Evolutionary conservation across 2,797 vertebrate genomes (phyloP).

Genomic region (Acrossocheilus fasciatus): DNA sequence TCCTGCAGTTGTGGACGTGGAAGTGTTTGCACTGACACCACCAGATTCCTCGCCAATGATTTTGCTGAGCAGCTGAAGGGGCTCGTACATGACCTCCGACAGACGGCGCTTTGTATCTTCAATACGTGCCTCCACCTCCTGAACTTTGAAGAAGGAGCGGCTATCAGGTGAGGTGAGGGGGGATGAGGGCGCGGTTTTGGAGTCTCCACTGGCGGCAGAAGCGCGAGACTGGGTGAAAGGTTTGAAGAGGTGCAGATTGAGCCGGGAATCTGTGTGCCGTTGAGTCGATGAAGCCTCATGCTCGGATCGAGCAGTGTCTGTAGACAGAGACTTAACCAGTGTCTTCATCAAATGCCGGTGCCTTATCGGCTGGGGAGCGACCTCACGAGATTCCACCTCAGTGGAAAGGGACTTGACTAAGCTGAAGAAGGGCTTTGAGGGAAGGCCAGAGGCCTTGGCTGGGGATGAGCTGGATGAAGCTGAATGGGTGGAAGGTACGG

Average conservation of each 20-base stretch:
- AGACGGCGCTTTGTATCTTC: slow-evolving; percentile 97
- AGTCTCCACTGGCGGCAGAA: slow-evolving; percentile 79
- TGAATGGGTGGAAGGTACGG: slow-evolving; percentile 46
- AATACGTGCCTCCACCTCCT: slow-evolving; percentile 95
- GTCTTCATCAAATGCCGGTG: slow-evolving; percentile 93
- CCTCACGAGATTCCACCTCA: slow-evolving; percentile 88
- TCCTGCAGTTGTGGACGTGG: slow-evolving; percentile 36
- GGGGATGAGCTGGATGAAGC: slow-evolving; percentile 76
- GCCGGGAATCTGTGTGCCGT: slow-evolving; percentile 87
- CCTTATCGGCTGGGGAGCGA: slow-evolving; percentile 74
- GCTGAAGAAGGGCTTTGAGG: slow-evolving; percentile 88
- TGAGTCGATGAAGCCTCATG: slow-evolving; percentile 79
- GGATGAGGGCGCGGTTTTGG: slow-evolving; percentile 94
- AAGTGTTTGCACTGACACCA: slow-evolving; percentile 61
- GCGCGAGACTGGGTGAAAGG: slow-evolving; percentile 92
- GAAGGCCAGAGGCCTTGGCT: slow-evolving; percentile 82
- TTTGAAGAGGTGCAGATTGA: slow-evolving; percentile 95
- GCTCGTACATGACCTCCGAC: slow-evolving; percentile 94
- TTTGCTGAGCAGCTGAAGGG: slow-evolving; percentile 94
- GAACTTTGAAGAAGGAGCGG: slow-evolving; percentile 95
- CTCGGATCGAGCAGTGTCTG: slow-evolving; percentile 81
- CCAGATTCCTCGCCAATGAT: slow-evolving; percentile 94
- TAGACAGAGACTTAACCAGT: slow-evolving; percentile 95
- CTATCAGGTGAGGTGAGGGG: slow-evolving; percentile 89
- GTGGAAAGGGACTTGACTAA: slow-evolving; percentile 90